phyloP scores from a whole-genome alignment of 2,797 vertebrate species.

The Heterohyrax brucei region DNA sequence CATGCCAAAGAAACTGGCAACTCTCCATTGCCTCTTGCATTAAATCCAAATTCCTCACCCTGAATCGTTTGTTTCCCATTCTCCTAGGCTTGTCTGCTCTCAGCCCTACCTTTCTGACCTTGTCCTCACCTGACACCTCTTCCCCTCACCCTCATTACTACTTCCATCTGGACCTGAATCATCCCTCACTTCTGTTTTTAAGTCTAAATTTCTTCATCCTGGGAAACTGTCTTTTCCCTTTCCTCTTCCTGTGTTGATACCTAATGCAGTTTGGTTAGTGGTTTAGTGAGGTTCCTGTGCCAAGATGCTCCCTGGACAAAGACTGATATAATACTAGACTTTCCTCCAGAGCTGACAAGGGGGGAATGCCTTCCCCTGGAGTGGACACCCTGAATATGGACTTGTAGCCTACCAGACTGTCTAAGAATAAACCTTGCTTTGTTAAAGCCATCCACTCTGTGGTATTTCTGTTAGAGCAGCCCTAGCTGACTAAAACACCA shows the following conservation, averaged over 20 bases:
- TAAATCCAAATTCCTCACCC: background rate
- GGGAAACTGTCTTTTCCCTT: background rate
- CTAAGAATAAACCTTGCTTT: too few species aligned
- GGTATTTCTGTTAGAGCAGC: too few species aligned
- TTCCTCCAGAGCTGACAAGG: too few species aligned
- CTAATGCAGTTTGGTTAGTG: background rate
- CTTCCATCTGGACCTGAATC: background rate
- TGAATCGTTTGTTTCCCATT: background rate
- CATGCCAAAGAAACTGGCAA: background rate
- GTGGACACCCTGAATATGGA: too few species aligned
- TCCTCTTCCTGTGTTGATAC: background rate
- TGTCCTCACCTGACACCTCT: background rate
- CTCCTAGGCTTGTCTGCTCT: background rate
- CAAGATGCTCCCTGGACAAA: too few species aligned
- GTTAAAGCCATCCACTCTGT: too few species aligned
- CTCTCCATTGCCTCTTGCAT: background rate
- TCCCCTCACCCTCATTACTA: background rate
- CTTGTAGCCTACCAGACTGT: too few species aligned
- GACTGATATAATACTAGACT: too few species aligned
- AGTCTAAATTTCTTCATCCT: conserved; percentile 7
- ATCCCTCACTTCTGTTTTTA: background rate
- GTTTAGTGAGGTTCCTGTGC: background rate
- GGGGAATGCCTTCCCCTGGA: too few species aligned
- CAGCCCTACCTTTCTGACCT: background rate
- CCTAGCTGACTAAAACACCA: too few species aligned